Evolutionary conservation across 2,113 vertebrate genomes (phyloP).

Genomic region (Oncorhynchus tshawytscha): DNA sequence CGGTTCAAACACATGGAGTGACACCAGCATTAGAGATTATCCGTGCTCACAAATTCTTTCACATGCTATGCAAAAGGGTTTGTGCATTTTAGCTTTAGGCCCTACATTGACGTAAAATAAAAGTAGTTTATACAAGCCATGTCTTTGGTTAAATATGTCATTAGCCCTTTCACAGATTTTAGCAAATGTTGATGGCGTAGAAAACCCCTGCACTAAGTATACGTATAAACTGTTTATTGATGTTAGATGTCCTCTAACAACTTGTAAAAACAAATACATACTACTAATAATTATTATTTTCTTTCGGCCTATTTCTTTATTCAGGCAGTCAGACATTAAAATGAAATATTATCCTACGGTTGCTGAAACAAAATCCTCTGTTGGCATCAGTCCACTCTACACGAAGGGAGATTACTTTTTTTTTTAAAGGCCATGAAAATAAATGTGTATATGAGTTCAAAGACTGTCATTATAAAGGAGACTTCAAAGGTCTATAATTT

Average conservation of each 20-base stretch:
- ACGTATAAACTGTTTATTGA: too few species aligned
- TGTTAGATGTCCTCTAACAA: too few species aligned
- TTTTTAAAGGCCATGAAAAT: not conserved
- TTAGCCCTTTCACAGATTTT: too few species aligned
- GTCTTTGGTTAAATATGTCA: too few species aligned
- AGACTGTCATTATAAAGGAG: not conserved
- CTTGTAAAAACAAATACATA: too few species aligned
- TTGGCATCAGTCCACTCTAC: not conserved
- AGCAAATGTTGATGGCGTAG: too few species aligned
- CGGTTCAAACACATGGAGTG: conserved; percentile 62
- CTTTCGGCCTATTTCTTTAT: too few species aligned
- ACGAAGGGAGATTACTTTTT: not conserved
- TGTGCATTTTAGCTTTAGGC: conserved; percentile 21
- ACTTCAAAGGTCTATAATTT: conserved; percentile 5
- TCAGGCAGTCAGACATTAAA: not conserved
- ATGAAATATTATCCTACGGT: not conserved
- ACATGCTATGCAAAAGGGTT: conserved; percentile 14
- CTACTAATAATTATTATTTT: too few species aligned
- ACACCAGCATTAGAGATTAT: conserved; percentile 65
- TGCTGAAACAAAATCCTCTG: not conserved
- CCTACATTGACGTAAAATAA: not conserved
- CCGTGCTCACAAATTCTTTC: conserved; percentile 40
- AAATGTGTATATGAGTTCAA: not conserved
- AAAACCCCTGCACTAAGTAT: too few species aligned
- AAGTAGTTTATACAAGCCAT: too few species aligned